Conservation (phyloP, 2,888 invertebrate species). For the Rapana venosa region DNA sequence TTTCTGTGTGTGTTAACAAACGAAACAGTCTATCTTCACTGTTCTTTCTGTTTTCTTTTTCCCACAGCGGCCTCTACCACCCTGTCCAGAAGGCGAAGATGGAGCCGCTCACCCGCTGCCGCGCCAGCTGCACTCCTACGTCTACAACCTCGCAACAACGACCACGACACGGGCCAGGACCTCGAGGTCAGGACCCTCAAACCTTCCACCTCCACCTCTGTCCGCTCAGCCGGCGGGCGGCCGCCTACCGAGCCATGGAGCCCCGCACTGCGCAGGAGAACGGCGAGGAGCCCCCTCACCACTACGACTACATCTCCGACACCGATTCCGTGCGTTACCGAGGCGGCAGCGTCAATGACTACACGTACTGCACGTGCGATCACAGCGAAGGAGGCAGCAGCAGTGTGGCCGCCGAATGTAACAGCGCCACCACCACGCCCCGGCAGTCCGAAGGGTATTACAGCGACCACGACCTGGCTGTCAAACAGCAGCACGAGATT, state of each 20-base stretch:
- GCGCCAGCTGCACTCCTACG: conserved; percentile 39
- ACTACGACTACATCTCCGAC: conserved; percentile 43
- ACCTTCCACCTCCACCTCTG: conserved; percentile 40
- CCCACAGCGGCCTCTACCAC: conserved; percentile 34
- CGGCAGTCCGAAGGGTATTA: conserved; percentile 41
- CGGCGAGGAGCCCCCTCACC: conserved; percentile 27
- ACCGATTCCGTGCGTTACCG: conserved; percentile 36
- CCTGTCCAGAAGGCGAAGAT: conserved; percentile 33
- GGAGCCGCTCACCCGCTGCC: neutral
- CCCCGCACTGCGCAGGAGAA: neutral
- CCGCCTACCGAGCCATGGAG: conserved; percentile 39
- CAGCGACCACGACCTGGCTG: conserved; percentile 35
- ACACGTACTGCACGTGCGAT: conserved; percentile 37
- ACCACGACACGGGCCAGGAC: neutral
- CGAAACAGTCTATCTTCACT: no score
- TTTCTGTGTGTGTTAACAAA: no score
- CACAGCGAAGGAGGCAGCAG: neutral
- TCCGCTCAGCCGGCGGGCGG: conserved; percentile 35
- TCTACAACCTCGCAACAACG: conserved; percentile 36
- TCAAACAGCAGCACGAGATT: conserved; percentile 5
- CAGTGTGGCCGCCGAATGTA: neutral
- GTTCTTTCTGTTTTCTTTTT: no score
- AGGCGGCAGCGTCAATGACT: conserved; percentile 13
- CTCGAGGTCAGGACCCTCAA: neutral
- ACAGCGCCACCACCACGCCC: conserved; percentile 12